Evolutionary conservation across 64 coral and sea anemone species (phyloP), one percentile per base, ranked within the genome.

Genomic region (Montipora capricornis): DNA sequence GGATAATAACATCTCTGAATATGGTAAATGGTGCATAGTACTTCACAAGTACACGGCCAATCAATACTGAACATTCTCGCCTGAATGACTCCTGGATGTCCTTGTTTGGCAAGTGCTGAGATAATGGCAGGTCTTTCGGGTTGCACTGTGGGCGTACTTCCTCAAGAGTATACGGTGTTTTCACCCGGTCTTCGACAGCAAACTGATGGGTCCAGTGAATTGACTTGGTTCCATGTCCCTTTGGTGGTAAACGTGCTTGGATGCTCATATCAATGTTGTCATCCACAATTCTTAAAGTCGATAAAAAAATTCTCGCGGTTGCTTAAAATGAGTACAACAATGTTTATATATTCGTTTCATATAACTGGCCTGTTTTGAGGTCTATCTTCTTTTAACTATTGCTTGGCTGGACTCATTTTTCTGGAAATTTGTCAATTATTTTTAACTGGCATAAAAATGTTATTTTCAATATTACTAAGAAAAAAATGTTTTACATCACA

Each of bases 121-220:
- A 68, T 69, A 88, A 29, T n/a, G 76, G 19, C 57, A 93, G 75
- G 68, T 88, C 91, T 73, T 74, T 76, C n/a, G 85, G 74, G 15
- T 93, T 88, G 22, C 76, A 79, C 82, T 93, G 91, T 48, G 91
- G 91, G 24, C 80, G 75, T 16, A 16, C 8, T 47, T 77, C 75
- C 29, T 74, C 68, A 19, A 75, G 24, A 5, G 74, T 11, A 2
- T 16, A 62, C 8, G 15, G 79, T 53, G 82, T 82, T 64, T 83
- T 48, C 2, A 92, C 90, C 49, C 90, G 47, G 20, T 92, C 71
- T 29, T 74, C 19, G 14, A 84, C 82, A 20, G 79, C 80, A 84
- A 74, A 92, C 70, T 92, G 90, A 70, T 92, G 90, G 9, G 69
- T 92, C 90, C 90, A 92, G 58, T 92, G 90, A 26, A 92, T 84